phyloP scores from a whole-genome alignment of 2,113 vertebrate genomes.

The Terrapene triunguis region DNA sequence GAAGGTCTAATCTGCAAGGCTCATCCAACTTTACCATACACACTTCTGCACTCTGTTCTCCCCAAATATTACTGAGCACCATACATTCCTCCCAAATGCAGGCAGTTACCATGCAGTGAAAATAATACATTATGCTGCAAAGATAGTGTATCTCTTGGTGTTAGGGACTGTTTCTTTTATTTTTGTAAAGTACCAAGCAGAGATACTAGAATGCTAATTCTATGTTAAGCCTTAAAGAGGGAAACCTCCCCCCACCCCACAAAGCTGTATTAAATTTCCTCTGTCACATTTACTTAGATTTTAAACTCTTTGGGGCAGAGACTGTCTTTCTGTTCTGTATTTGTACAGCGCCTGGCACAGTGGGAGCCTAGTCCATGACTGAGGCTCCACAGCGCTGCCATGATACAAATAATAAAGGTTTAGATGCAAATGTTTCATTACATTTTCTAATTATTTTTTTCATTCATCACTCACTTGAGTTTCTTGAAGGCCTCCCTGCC shows the following conservation, averaged over 20 bases:
- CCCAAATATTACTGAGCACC: neutral
- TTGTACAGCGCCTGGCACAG: rapidly evolving
- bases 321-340: neutral
- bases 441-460: neutral
- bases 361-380: neutral
- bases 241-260: neutral
- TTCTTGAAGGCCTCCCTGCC: constrained; percentile 95
- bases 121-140: neutral
- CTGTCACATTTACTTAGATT: neutral
- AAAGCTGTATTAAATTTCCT: neutral
- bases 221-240: neutral
- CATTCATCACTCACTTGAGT: constrained; percentile 88
- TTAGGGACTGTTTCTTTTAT: neutral
- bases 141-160: rapidly evolving
- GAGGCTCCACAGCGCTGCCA: neutral
- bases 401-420: neutral
- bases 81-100: neutral
- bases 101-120: neutral
- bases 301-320: neutral
- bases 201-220: rapidly evolving
- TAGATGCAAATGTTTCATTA: rapidly evolving
- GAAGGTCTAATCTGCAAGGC: neutral
- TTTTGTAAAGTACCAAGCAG: neutral
- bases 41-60: neutral
- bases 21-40: neutral